A percentile compares a stretch with the other conserved stretches of the same genome.
phyloP scores from a whole-genome alignment of 2,113 vertebrate genomes.

The Connochaetes taurinus region DNA sequence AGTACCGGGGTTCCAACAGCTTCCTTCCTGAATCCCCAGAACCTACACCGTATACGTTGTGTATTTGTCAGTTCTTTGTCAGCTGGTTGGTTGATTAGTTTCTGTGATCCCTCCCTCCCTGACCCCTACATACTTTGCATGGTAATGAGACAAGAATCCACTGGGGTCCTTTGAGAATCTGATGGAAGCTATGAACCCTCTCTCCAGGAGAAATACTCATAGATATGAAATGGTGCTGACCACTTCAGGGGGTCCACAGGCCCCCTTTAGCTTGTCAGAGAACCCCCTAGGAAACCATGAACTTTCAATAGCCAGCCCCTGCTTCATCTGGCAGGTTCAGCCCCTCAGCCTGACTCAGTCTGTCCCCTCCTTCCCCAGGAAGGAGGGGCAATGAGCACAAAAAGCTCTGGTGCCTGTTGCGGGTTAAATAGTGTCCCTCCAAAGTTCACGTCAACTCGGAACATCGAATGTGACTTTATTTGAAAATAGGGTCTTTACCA shows the following conservation, averaged over 20 bases:
- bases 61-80: not conserved
- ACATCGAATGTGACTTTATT: not conserved
- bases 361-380: not conserved
- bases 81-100: not conserved
- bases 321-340: not conserved
- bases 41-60: not conserved
- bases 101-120: not conserved
- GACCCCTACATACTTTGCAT: not conserved
- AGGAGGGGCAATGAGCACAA: not conserved
- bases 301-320: not conserved
- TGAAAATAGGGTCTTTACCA: not conserved
- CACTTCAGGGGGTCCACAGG: not conserved
- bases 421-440: not conserved
- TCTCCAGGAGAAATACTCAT: not conserved
- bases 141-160: not conserved
- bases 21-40: not conserved
- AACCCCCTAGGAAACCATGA: not conserved
- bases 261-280: not conserved
- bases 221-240: not conserved
- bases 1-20: not conserved
- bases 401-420: not conserved
- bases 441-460: not conserved
- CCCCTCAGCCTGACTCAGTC: not conserved
- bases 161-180: not conserved
- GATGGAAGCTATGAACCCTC: not conserved